Conservation (phyloP, 2,113 vertebrate species). For the Tachysurus fulvidraco region DNA sequence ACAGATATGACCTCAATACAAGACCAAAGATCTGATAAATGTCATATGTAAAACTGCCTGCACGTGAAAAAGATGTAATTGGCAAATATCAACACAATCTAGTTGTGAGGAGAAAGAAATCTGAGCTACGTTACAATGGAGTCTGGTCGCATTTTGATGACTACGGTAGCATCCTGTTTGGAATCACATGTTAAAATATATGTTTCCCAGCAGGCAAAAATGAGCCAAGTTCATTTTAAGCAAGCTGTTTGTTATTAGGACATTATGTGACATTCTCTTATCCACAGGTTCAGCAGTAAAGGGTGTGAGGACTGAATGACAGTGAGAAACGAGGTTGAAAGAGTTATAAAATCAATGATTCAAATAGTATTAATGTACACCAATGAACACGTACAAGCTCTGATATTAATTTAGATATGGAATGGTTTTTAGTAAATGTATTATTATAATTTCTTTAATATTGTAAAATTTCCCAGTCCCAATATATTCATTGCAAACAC, state of each 20-base stretch:
- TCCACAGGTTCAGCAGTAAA: background rate
- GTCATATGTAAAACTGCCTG: background rate
- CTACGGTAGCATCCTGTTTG: background rate
- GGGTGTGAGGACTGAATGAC: background rate
- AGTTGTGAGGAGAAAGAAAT: background rate
- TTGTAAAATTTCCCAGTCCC: background rate
- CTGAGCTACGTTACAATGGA: background rate
- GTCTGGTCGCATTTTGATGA: background rate
- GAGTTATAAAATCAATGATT: background rate
- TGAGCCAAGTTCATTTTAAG: background rate
- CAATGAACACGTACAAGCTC: background rate
- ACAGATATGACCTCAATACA: background rate
- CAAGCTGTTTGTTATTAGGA: background rate
- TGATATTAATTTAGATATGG: background rate
- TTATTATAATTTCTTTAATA: background rate
- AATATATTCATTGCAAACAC: background rate
- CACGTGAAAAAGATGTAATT: background rate
- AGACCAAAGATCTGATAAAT: background rate
- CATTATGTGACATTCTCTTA: background rate
- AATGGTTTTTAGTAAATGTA: background rate
- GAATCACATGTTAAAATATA: slow-evolving; percentile 2
- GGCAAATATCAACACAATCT: background rate
- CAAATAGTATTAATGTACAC: background rate
- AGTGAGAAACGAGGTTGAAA: background rate
- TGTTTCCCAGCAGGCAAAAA: background rate